phyloP scores from a whole-genome alignment of 2,113 vertebrate species.

The Epinephelus fuscoguttatus region DNA sequence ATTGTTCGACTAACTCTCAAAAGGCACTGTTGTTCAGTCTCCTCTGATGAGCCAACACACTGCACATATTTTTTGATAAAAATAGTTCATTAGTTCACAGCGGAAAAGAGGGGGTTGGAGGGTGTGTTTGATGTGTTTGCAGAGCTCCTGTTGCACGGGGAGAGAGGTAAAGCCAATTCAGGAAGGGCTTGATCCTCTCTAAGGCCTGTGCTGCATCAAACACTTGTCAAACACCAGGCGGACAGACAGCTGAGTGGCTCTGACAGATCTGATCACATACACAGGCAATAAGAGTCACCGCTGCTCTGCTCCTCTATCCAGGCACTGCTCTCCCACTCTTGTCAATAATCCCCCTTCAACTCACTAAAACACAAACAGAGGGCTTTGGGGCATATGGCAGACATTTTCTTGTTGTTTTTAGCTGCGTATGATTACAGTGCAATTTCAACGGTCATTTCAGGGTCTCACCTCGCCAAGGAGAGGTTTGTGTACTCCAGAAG shows the following conservation, averaged over 20 bases:
- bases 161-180: slow-evolving; percentile 75
- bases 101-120: slow-evolving; percentile 32
- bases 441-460: slow-evolving; percentile 81
- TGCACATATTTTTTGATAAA: slow-evolving; percentile 72
- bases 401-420: slow-evolving; percentile 82
- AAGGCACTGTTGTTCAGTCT: slow-evolving; percentile 61
- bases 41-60: slow-evolving; percentile 59
- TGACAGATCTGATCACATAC: slow-evolving; percentile 78
- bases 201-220: slow-evolving; percentile 80
- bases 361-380: slow-evolving; percentile 75
- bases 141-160: slow-evolving; percentile 72
- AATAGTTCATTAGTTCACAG: slow-evolving; percentile 75
- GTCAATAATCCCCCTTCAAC: slow-evolving; percentile 75
- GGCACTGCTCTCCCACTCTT: slow-evolving; percentile 52
- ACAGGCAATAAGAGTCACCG: slow-evolving; percentile 67
- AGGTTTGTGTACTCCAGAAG: slow-evolving; percentile 66
- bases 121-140: slow-evolving; percentile 72
- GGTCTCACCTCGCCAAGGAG: slow-evolving; percentile 75
- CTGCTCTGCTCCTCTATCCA: slow-evolving; percentile 51
- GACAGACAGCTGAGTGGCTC: slow-evolving; percentile 82
- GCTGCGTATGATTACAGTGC: slow-evolving; percentile 79
- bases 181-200: slow-evolving; percentile 78
- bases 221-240: slow-evolving; percentile 77
- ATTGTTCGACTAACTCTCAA: slow-evolving; percentile 71
- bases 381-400: slow-evolving; percentile 80